Evolutionary conservation across 1,140 invertebrate species (phyloP).

Genomic region (Formica exsecta): DNA sequence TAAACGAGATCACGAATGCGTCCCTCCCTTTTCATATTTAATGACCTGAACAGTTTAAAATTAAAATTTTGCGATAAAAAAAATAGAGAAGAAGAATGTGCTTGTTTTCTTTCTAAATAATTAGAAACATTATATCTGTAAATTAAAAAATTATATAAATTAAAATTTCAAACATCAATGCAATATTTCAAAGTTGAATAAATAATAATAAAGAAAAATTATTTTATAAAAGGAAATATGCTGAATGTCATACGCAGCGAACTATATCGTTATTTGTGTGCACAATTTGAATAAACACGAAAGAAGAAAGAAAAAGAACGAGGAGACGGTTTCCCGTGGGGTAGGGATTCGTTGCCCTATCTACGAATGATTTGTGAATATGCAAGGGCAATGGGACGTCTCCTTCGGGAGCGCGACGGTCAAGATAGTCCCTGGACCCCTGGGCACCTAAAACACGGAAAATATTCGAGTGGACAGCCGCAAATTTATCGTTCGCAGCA

Average conservation of each 20-base stretch:
- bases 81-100: too few species aligned
- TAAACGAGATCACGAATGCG: slow-evolving; percentile 65
- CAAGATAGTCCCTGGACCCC: slow-evolving; percentile 84
- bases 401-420: slow-evolving; percentile 83
- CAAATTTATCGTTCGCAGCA: slow-evolving; percentile 84
- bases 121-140: background rate
- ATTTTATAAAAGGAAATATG: background rate
- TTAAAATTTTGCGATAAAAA: background rate
- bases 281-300: slow-evolving; percentile 75
- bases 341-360: slow-evolving; percentile 73
- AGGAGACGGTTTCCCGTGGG: slow-evolving; percentile 74
- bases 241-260: background rate
- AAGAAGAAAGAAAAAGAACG: slow-evolving; percentile 56
- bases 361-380: slow-evolving; percentile 86
- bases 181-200: background rate
- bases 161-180: background rate
- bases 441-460: slow-evolving; percentile 85
- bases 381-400: slow-evolving; percentile 85
- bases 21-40: background rate
- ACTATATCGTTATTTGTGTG: slow-evolving; percentile 6
- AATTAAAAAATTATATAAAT: background rate
- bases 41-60: background rate
- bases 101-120: background rate
- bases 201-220: background rate
- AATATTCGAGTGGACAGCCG: slow-evolving; percentile 86